These are phyloP conservation scores for Hirtodrosophila alboralis DNA, from an alignment of 2,888 invertebrate species.

Conservation along the genomic window DNA sequence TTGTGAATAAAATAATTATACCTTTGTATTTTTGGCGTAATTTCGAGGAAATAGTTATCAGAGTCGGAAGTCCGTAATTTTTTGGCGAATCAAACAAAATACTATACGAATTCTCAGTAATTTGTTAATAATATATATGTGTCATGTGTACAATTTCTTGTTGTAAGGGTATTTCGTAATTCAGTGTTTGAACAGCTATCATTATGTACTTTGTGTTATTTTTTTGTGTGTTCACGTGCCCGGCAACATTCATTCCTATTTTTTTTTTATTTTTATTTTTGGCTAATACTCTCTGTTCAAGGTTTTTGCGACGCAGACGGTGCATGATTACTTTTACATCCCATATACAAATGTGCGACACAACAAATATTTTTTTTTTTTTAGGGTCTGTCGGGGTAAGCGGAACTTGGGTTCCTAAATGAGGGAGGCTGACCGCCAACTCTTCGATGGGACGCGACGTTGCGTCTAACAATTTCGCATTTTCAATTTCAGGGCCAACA, in stretches of 20 bases:
- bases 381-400: slow-evolving; percentile 1
- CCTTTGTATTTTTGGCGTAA: too few species aligned
- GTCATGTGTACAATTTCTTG: too few species aligned
- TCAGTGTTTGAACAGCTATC: not conserved
- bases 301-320: slow-evolving; percentile 37
- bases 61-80: too few species aligned
- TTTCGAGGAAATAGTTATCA: too few species aligned
- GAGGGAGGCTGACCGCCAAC: slow-evolving; percentile 53
- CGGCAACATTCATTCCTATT: slow-evolving; percentile 11
- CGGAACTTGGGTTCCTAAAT: not conserved
- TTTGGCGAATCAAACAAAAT: too few species aligned
- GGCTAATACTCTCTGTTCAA: slow-evolving; percentile 42
- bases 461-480: slow-evolving; percentile 59
- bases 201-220: not conserved
- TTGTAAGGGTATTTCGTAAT: slow-evolving; percentile 12
- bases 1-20: too few species aligned
- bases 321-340: slow-evolving; percentile 27
- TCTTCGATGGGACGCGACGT: slow-evolving; percentile 28
- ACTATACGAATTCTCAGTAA: too few species aligned
- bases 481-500: slow-evolving; percentile 70
- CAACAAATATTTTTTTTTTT: slow-evolving; percentile 41
- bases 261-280: slow-evolving; percentile 14
- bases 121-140: not conserved
- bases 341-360: slow-evolving; percentile 55
- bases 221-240: not conserved